Percentiles rank a stretch among this genome's conserved stretches.
Conservation (phyloP, 2,888 invertebrate species). For the Auanema freiburgensis region DNA sequence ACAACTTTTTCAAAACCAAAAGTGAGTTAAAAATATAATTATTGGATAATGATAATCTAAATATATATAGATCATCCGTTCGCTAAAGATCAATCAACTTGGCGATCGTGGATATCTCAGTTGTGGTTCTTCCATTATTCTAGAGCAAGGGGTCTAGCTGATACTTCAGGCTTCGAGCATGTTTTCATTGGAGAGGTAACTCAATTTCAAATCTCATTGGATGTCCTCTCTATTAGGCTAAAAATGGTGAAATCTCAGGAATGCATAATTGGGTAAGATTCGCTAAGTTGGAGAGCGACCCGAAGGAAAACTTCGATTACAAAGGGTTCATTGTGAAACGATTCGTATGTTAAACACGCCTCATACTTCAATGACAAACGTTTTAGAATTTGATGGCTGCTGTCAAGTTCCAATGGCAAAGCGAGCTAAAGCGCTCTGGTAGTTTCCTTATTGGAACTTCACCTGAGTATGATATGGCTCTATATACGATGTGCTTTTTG, state of each 20-base stretch:
- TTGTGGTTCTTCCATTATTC: constrained; percentile 77
- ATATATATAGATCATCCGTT: constrained; percentile 49
- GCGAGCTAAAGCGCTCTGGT: constrained; percentile 48
- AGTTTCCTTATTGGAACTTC: constrained; percentile 68
- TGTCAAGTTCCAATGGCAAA: constrained; percentile 51
- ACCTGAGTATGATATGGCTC: constrained; percentile 86
- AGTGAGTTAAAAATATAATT: constrained; percentile 25
- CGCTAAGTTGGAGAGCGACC: constrained; percentile 70
- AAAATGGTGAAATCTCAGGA: constrained; percentile 75
- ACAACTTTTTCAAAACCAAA: constrained; percentile 70
- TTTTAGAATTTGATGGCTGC: constrained; percentile 57
- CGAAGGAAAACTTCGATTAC: constrained; percentile 69
- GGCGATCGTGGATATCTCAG: constrained; percentile 48
- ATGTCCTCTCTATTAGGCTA: constrained; percentile 63
- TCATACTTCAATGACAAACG: not conserved
- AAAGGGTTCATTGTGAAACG: constrained; percentile 61
- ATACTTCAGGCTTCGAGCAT: constrained; percentile 90
- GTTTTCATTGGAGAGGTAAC: constrained; percentile 82
- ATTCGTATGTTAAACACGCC: constrained; percentile 42
- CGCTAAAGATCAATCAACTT: constrained; percentile 38
- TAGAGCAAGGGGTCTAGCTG: constrained; percentile 74
- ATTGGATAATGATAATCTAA: constrained; percentile 4
- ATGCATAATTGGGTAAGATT: constrained; percentile 91
- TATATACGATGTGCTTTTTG: constrained; percentile 85
- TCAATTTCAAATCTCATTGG: not conserved